Base-by-base conservation (phyloP, 2,113 vertebrate genomes). In the Oreocharis arfaki region DNA sequence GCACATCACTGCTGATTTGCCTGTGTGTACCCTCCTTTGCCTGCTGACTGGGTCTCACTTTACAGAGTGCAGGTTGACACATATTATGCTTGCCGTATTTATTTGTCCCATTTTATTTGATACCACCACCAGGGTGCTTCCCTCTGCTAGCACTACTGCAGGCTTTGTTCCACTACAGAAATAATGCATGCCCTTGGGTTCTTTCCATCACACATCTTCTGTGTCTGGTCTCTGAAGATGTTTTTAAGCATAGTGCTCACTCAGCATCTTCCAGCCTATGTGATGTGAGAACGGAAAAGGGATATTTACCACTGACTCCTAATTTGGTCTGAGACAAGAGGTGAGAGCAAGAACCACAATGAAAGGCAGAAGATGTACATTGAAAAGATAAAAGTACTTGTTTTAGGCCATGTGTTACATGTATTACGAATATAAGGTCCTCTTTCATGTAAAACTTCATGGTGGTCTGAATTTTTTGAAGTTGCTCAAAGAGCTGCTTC, bases 1-100 rank as follows among this genome's bases (percentile, higher is more conserved):
- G n/a, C 73, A n/a, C 0, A 0, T 53, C 42, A n/a, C 32, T 67
- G 32, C 30, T 86, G 35, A 11, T 63, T 59, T 82, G 44, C 22
- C 39, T 39, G 11, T 71, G 60, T 26, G 33, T n/a, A 16, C 41
- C 13, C 23, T 91, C 37, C 63, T 83, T 35, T 1, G 0, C 59
- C 37, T 73, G 74, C 75, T 93, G 35, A 26, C 9, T 60, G 53
- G 39, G 37, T 89, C 49, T 90, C 74, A 46, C n/a, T 90, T 87
- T 46, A 37, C 46, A 46, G 44, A 47, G 20, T 11, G 30, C 47
- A 49, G 42, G 59, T 24, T 81, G 59, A 84, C 55, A 73, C 14
- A 18, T 30, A 23, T 16, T 44, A 10, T 77, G 50, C 74, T 71
- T 61, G 37, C 21, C 61, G 73, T 32, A 50, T 11, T 14, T 52